Percentiles rank a stretch among this genome's conserved stretches.
Evolutionary conservation across 2,797 vertebrate genomes (phyloP).

Genomic region (Rhinoraja longicauda): DNA sequence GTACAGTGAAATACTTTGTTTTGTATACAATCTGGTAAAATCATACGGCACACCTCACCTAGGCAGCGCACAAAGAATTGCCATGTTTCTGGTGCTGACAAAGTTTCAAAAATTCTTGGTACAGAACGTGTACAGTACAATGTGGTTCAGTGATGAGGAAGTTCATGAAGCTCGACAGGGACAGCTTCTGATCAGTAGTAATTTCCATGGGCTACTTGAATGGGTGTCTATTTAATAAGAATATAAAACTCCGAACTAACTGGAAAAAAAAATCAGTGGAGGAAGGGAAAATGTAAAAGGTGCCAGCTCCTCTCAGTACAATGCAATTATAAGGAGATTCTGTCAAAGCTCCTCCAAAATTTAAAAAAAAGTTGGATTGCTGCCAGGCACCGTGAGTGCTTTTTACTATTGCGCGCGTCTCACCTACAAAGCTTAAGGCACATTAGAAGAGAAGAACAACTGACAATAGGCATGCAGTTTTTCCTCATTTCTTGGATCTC

Average conservation of each 20-base stretch:
- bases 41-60: too few species aligned
- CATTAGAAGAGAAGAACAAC: neutral
- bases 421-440: neutral
- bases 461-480: neutral
- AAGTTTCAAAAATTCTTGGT: too few species aligned
- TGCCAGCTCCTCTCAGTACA: neutral
- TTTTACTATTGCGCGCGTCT: neutral
- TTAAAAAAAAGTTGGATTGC: constrained; percentile 4
- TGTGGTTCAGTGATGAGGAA: neutral
- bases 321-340: neutral
- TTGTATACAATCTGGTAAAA: too few species aligned
- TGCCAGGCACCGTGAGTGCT: neutral
- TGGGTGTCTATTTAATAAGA: neutral
- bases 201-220: neutral
- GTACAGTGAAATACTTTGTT: too few species aligned
- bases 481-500: neutral
- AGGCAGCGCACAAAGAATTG: too few species aligned
- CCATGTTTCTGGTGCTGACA: too few species aligned
- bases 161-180: too few species aligned
- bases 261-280: neutral
- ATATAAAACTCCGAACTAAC: neutral
- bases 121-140: neutral
- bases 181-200: neutral
- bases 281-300: neutral
- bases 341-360: neutral